Percentiles rank a stretch among this genome's conserved stretches.
Evolutionary conservation across 2,113 vertebrate species (phyloP).

Genomic region (Tyto alba): DNA sequence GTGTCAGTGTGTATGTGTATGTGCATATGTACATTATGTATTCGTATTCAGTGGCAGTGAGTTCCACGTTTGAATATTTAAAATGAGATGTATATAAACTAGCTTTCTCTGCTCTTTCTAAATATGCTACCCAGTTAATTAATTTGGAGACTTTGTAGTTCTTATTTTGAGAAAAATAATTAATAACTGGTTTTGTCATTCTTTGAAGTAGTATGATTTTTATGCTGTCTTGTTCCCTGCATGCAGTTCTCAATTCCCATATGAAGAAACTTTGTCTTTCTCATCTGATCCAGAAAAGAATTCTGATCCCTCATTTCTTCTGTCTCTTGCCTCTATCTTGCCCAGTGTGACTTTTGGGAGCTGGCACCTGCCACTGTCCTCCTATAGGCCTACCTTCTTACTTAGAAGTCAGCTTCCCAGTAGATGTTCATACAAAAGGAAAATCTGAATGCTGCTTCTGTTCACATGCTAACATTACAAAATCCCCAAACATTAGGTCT

Average conservation of each 20-base stretch:
- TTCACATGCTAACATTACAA: neutral
- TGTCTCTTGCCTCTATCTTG: neutral
- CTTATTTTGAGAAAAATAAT: neutral
- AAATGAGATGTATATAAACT: neutral
- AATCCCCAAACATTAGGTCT: neutral
- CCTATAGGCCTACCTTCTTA: neutral
- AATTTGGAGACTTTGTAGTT: neutral
- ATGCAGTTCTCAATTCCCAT: neutral
- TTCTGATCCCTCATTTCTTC: neutral
- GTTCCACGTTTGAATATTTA: neutral
- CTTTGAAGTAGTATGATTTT: neutral
- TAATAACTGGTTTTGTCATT: accelerated
- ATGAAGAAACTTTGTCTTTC: neutral
- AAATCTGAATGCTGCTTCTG: neutral
- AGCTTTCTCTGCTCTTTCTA: neutral
- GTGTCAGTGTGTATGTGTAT: neutral
- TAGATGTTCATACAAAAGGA: neutral
- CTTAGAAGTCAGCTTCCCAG: neutral
- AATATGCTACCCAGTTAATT: neutral
- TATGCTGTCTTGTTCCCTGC: neutral
- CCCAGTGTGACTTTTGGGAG: neutral
- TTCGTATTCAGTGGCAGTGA: neutral
- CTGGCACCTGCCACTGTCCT: neutral
- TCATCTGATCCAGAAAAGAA: neutral
- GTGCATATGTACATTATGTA: neutral